Conservation (phyloP, 2,888 invertebrate genomes). For the Atrina japonica region DNA sequence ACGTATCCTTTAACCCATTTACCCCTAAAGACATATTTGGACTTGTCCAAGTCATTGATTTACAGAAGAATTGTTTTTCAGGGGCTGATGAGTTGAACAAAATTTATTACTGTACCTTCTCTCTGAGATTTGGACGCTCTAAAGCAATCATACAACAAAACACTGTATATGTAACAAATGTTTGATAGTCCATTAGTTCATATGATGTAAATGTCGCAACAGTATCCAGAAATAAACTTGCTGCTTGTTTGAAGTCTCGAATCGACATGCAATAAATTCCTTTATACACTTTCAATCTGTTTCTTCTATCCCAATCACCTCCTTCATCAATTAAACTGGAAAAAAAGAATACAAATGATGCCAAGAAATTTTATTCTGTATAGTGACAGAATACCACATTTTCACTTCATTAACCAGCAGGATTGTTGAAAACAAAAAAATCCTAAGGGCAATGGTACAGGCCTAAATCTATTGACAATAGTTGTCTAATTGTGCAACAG, state of each 20-base stretch:
- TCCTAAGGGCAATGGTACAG: no score
- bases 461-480: no score
- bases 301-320: slow-evolving; percentile 99
- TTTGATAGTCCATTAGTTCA: slow-evolving; percentile 98
- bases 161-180: slow-evolving; percentile 90
- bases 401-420: no score
- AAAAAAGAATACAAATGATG: not conserved
- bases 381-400: no score
- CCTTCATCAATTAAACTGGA: slow-evolving; percentile 92
- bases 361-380: no score
- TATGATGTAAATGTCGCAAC: slow-evolving; percentile 99
- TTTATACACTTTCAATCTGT: slow-evolving; percentile 93
- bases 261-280: slow-evolving; percentile 98
- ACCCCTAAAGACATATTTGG: no score
- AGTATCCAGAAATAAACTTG: slow-evolving; percentile 96
- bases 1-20: no score
- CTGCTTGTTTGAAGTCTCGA: slow-evolving; percentile 96
- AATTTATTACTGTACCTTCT: slow-evolving; percentile 87
- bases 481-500: no score
- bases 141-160: slow-evolving; percentile 91
- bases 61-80: no score
- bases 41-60: no score
- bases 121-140: slow-evolving; percentile 89
- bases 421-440: no score
- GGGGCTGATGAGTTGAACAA: no score